Evolutionary conservation across 2,113 vertebrate species (phyloP), one percentile per base, ranked within the genome.

Genomic region (Phodopus roborovskii): DNA sequence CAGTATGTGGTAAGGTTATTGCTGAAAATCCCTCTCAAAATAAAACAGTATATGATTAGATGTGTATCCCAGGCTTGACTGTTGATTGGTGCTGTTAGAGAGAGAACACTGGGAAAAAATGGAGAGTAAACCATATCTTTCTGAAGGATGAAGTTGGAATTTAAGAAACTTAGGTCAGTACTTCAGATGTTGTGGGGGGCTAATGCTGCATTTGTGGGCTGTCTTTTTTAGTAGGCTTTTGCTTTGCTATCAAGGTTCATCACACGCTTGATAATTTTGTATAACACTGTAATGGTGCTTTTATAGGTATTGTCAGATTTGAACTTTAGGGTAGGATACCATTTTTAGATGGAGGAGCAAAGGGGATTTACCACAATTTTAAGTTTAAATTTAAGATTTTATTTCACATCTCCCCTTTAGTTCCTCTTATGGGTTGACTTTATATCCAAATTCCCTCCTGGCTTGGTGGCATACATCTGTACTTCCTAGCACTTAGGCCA

Each of bases 311-410:
- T 78, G 30, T 48, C 86, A 78, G 33, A 73, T 73, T 97, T 91
- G 78, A 50, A 73, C 50, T 79, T 94, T 64, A 95, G 83, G 42
- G 17, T 24, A 95, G 83, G 42, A 13, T 24, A 85, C 64, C 22
- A 58, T 89, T 91, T 73, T 93, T 93, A 78, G 39, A 45, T 92
- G 60, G 33, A 11, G 39, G 71, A 71, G 39, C 45, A 89, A 89
- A 68, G 53, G 89, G 20, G 13, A 88, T 88, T 92, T 78, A 73
- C 78, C 26, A 50, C 28, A 66, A 8, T 87, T 95, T 92, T 85
- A 79, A 94, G 45, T 58, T 95, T 36, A 91, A 95, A 86, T 7
- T 89, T 78, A 77, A 68, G 48, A 74, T 95, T 96, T 94, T 94
- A 92, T 50, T 90, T 92, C 15, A n/a, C 42, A 70, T 62, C 5